Evolutionary conservation across 2,888 invertebrate genomes (phyloP).

Genomic region (Chrysina gloriosa): DNA sequence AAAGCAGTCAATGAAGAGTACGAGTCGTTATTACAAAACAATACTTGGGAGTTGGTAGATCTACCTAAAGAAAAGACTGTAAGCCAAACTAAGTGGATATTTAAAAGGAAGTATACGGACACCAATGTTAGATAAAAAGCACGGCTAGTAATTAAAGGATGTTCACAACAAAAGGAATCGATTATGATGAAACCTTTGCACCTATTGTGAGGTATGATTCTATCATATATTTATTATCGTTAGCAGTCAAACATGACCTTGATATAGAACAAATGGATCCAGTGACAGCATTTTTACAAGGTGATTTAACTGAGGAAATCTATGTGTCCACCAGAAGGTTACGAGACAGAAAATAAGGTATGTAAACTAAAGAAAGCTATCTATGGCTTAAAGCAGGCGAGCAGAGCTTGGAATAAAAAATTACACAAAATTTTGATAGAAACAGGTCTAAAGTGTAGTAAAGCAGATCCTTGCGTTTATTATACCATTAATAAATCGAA

Average conservation of each 20-base stretch:
- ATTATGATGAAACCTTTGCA: conserved; percentile 1
- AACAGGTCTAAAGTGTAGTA: too few species aligned
- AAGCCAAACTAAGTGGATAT: conserved; percentile 4
- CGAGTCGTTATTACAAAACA: background rate
- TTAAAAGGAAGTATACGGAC: background rate
- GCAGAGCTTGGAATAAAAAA: too few species aligned
- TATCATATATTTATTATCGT: background rate
- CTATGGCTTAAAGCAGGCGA: too few species aligned
- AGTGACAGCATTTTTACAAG: conserved; percentile 12
- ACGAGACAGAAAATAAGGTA: background rate
- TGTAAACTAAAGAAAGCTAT: background rate
- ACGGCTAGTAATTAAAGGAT: conserved; percentile 8
- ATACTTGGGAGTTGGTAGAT: background rate
- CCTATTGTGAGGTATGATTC: conserved; percentile 1
- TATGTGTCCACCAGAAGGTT: background rate
- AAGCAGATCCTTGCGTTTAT: too few species aligned
- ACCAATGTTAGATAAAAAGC: background rate
- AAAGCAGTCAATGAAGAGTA: conserved; percentile 7
- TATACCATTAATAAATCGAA: too few species aligned
- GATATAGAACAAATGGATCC: conserved; percentile 9
- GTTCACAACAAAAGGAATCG: background rate
- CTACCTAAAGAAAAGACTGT: background rate
- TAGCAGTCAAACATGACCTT: conserved; percentile 1
- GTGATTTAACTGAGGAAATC: conserved; percentile 4
- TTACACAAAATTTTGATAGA: too few species aligned